Evolutionary conservation across 2,888 invertebrate species (phyloP).

Genomic region (Lithosia quadra): DNA sequence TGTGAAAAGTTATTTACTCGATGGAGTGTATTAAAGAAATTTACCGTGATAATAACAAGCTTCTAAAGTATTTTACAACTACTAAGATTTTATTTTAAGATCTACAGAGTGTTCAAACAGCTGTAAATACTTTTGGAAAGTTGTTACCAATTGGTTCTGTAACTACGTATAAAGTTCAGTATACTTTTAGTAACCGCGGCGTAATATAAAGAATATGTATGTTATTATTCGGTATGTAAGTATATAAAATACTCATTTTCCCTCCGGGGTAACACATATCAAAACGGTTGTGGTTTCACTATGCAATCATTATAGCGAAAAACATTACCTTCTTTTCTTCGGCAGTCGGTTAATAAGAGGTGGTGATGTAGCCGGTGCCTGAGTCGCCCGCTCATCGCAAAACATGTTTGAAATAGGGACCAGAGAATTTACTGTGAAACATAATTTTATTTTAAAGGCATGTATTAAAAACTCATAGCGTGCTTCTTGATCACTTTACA

Average conservation of each 20-base stretch:
- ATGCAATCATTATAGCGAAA: too few species aligned
- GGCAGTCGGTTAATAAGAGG: too few species aligned
- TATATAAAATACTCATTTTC: not conserved
- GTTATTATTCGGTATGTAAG: not conserved
- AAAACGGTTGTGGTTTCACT: too few species aligned
- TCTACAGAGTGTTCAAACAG: slow-evolving; percentile 3
- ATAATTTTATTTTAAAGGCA: too few species aligned
- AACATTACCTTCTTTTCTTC: too few species aligned
- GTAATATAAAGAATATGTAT: not conserved
- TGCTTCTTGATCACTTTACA: too few species aligned
- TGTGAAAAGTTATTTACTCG: not conserved
- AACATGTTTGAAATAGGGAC: too few species aligned
- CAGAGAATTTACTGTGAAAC: too few species aligned
- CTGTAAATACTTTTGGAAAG: slow-evolving; percentile 7
- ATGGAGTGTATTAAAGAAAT: not conserved
- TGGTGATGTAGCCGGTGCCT: too few species aligned
- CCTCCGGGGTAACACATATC: not conserved
- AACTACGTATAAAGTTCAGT: too few species aligned
- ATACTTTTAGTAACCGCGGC: not conserved
- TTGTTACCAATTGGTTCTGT: slow-evolving; percentile 12
- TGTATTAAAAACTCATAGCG: too few species aligned
- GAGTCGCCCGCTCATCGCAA: too few species aligned
- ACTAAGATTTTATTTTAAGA: slow-evolving; percentile 8
- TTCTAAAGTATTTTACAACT: slow-evolving; percentile 3
- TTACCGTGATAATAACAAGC: not conserved